Evolutionary conservation across 1,140 invertebrate genomes (phyloP), one percentile per base, ranked within the genome.

Genomic region (Pachypeltis micranthus): DNA sequence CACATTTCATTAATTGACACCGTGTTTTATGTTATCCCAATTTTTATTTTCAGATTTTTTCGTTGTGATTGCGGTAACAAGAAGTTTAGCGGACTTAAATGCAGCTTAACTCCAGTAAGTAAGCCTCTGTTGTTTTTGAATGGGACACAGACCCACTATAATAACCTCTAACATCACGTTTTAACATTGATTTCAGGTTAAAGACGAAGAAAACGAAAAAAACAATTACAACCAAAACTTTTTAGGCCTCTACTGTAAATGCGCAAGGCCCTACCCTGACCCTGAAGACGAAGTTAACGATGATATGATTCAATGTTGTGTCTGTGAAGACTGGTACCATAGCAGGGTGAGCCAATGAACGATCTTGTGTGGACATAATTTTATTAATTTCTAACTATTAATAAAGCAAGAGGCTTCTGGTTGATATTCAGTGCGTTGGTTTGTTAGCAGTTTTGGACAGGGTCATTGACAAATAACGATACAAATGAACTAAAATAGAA

Each of bases 281-380:
- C 85, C 87, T 7, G 88, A 93, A 62, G 81, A 84, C 67, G 78
- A 81, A 19, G 75, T 78, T 34, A 84, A 87, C 60, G 93, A 96
- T 77, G 87, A 91, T 70, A 99, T 98, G 95, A 84, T 97, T 44
- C 96, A 98, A 71, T 99, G 97, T 72, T 80, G 89, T 54, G 78
- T 97, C 59, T 99, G 96, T 76, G 96, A 99, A 75, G 96, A 99
- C 74, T 99, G 97, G 97, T 94, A 87, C 70, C 96, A 98, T 79
- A 81, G 84, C 19, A 78, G 76, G 72, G 81, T 82, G 74, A 69
- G 61, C 67, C 31, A 16, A n/a, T n/a, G 59, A 27, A 61, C 60
- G 67, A 59, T 23, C 63, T 34, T n/a, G 10, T n/a, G n/a, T n/a
- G n/a, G n/a, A n/a, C n/a, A n/a, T n/a, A n/a, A n/a, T n/a, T n/a